Percentiles rank a stretch among this genome's conserved stretches.
Evolutionary conservation across 1,140 invertebrate species (phyloP).

Genomic region (Choristoneura fumiferana): DNA sequence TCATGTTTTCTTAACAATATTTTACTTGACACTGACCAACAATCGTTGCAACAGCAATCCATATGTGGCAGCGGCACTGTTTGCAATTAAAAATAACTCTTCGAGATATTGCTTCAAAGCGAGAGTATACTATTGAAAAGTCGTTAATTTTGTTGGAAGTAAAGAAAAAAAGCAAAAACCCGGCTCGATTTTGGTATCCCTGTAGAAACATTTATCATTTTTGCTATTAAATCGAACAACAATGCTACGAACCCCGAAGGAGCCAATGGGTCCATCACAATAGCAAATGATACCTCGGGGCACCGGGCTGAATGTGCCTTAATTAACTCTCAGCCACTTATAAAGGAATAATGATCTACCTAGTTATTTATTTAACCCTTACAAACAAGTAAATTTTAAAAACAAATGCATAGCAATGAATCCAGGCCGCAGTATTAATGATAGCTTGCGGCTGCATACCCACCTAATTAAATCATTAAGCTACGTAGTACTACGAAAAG

Average conservation of each 20-base stretch:
- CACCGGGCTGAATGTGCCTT: conserved; percentile 60
- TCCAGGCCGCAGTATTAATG: neutral
- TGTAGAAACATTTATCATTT: conserved; percentile 72
- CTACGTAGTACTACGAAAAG: neutral
- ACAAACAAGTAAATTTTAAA: conserved; percentile 20
- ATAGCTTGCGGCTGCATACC: conserved; percentile 4
- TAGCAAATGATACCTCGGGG: conserved; percentile 72
- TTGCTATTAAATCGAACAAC: conserved; percentile 71
- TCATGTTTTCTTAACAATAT: conserved; percentile 45
- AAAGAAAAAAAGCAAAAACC: neutral
- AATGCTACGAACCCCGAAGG: conserved; percentile 65
- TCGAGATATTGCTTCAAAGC: no score
- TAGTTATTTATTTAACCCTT: conserved; percentile 26
- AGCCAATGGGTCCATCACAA: conserved; percentile 66
- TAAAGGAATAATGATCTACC: conserved; percentile 36
- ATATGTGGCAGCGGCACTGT: neutral
- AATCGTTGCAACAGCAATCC: no score
- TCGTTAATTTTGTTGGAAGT: neutral
- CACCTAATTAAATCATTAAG: conserved; percentile 16
- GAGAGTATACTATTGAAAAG: neutral
- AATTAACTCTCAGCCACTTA: conserved; percentile 63
- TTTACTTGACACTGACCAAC: conserved; percentile 22
- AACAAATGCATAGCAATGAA: conserved; percentile 5
- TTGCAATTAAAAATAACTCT: neutral
- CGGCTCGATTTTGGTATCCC: conserved; percentile 41